Conservation (phyloP, 2,888 invertebrate species). For the Dryomyza anilis region DNA sequence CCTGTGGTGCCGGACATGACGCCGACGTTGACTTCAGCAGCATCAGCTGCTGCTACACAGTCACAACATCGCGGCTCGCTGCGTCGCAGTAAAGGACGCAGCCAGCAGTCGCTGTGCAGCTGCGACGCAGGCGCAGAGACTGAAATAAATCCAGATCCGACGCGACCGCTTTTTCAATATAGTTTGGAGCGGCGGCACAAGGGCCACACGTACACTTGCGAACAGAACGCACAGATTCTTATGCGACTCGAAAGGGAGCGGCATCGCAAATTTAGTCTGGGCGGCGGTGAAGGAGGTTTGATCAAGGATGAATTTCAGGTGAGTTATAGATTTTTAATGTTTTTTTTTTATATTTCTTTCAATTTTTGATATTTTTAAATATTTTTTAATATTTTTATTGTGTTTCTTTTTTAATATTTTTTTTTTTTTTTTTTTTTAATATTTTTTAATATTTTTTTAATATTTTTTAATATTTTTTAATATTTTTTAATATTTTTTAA, state of each 20-base stretch:
- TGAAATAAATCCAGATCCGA: conserved; percentile 57
- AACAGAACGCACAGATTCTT: conserved; percentile 63
- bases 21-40: conserved; percentile 17
- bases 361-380: background rate
- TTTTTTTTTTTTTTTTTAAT: background rate
- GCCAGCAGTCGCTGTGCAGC: conserved; percentile 60
- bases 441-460: background rate
- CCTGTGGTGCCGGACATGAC: conserved; percentile 46
- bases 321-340: conserved; percentile 4
- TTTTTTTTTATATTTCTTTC: background rate
- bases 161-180: conserved; percentile 61
- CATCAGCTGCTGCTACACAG: too few species aligned
- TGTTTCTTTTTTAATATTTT: background rate
- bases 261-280: conserved; percentile 52
- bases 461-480: background rate
- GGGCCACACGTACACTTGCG: conserved; percentile 63
- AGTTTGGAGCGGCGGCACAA: conserved; percentile 62
- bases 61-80: conserved; percentile 53
- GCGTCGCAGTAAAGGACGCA: conserved; percentile 58
- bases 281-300: conserved; percentile 21
- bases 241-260: conserved; percentile 61
- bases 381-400: background rate
- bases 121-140: conserved; percentile 60
- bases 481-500: background rate
- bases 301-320: conserved; percentile 27